Base-by-base conservation (phyloP, 2,888 invertebrate species). In the Oeneis ivallda region DNA sequence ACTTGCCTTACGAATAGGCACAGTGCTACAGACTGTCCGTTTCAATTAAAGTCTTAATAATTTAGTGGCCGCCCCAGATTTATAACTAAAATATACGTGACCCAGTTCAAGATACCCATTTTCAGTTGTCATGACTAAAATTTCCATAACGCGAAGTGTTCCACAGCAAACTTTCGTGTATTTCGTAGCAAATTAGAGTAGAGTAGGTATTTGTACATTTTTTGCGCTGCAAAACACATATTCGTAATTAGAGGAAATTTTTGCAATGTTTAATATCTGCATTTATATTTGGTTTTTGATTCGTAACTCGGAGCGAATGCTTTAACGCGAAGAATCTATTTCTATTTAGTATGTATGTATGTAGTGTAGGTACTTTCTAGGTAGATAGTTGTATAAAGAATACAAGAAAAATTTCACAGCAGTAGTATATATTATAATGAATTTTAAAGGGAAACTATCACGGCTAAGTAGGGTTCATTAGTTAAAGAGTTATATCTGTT, bases 41-140 rank as follows among this genome's bases (percentile, higher is more conserved):
- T 15, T 47, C 47, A 47, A 47, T 47, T 47, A 47, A 69, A 56
- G 66, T 64, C 68, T 62, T 66, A 69, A 73, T 72, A 70, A 73
- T 70, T 70, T 70, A 71, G 70, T 70, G 70, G 67, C 62, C 64
- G 70, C 70, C 72, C 68, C 67, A 70, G 66, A 70, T 74, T 70
- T 73, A 68, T 71, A 67, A 71, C 64, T 66, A 64, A 67, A 71
- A 67, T 70, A 68, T 69, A 67, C 66, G 65, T 67, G 67, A 69
- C 69, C 69, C 57, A 67, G 59, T 64, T 69, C 56, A 59, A 62
- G 41, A 61, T 52, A 67, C 62, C 58, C 58, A 57, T 62, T 65
- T 67, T 54, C 67, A 62, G 64, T 68, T 62, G 62, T 69, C 59
- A 62, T 52, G 64, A 62, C 57, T 58, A 50, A 52, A 58, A 64